Evolutionary conservation across 2,797 vertebrate species (phyloP), one percentile per base, ranked within the genome.

Genomic region (Sebastes trivittatus): DNA sequence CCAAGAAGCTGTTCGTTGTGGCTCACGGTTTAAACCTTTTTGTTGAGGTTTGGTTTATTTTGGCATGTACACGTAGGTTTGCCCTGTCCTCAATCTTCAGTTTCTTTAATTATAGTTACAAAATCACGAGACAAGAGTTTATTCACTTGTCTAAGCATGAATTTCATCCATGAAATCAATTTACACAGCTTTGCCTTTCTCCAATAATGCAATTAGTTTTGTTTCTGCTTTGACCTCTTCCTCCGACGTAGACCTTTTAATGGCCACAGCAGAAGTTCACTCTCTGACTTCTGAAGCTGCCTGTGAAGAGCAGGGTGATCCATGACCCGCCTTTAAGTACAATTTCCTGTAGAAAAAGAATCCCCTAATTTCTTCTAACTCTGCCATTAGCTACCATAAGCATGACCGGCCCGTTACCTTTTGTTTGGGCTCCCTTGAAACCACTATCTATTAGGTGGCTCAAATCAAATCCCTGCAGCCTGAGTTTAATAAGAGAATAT

Each of bases 321-420:
- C 92, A 85, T 94, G 93, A 94, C 92, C 94, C 25, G 81, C 90
- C 92, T 92, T 94, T 93, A 94, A 94, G 92, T 82, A 94, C 93
- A 94, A 95, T 95, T 95, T 96, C 95, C 94, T 95, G 94, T 92
- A 66, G 85, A 88, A 91, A 93, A 93, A 91, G 84, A 93, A 83
- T 84, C 83, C 70, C 87, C 92, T 94, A 90, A 95, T 95, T 94
- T 95, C 91, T 92, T 86, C 86, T 91, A 91, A 95, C 90, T 92
- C 93, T 90, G 83, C 91, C 85, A 95, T 94, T 95, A 95, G 93
- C 91, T 88, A 92, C 88, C 88, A 93, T 81, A 94, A 94, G 93
- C 94, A 94, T 95, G 94, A 95, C 95, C 94, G 91, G 86, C 68
- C 88, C 52, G 88, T 96, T 92, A 96, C 95, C 95, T 95, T 94